Conservation (phyloP, 2,113 vertebrate genomes). For the Hucho hucho region DNA sequence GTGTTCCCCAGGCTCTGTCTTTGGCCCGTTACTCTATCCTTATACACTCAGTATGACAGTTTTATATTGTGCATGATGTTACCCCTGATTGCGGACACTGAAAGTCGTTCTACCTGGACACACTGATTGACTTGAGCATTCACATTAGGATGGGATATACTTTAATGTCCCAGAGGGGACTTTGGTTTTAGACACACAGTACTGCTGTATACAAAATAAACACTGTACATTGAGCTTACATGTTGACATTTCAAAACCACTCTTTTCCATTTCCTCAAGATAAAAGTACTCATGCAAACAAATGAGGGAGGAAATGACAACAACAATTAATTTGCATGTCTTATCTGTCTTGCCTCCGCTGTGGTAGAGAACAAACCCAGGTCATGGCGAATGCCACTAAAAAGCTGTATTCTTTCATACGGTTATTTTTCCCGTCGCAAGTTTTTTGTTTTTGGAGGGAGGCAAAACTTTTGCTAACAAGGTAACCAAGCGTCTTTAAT, state of each 20-base stretch:
- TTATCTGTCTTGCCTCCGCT: background rate
- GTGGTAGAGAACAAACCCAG: background rate
- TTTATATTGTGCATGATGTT: no score
- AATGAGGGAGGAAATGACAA: background rate
- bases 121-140: background rate
- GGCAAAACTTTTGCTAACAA: background rate
- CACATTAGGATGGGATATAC: background rate
- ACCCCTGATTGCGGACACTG: no score
- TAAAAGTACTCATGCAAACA: background rate
- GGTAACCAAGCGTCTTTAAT: constrained; percentile 1
- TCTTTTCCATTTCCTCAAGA: background rate
- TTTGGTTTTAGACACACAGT: no score
- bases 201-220: no score
- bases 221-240: no score
- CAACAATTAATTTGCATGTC: background rate
- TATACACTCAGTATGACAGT: no score
- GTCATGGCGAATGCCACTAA: background rate
- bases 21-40: background rate
- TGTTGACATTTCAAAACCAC: background rate
- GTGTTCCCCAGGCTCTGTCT: background rate
- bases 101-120: no score
- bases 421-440: background rate
- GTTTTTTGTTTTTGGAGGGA: background rate
- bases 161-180: no score
- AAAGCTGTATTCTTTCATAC: background rate